These are phyloP conservation scores for Ostrea edulis DNA, from an alignment of 1,140 invertebrate species.

Conservation along the genomic window DNA sequence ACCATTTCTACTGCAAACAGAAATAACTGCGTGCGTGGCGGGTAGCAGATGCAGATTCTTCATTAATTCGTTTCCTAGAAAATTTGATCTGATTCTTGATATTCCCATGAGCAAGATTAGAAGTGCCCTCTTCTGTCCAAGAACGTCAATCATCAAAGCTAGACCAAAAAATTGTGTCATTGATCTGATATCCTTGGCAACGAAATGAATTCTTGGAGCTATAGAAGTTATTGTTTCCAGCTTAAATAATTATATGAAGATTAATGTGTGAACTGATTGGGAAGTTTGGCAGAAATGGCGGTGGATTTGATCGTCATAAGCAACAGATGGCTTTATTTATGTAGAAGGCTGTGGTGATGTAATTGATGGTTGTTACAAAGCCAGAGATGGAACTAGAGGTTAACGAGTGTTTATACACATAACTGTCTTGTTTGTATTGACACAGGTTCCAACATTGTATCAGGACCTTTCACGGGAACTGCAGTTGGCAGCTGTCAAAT, in stretches of 20 bases:
- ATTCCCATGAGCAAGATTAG: too few relatives aligned
- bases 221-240: background rate
- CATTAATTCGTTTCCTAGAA: too few relatives aligned
- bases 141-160: too few relatives aligned
- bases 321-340: constrained; percentile 26
- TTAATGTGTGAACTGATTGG: constrained; percentile 4
- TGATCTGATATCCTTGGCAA: background rate
- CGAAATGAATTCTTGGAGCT: background rate
- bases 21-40: background rate
- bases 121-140: too few relatives aligned
- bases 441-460: background rate
- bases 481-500: background rate
- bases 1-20: background rate
- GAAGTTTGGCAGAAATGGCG: background rate
- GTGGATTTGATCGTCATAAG: background rate
- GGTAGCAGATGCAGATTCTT: background rate
- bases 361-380: background rate
- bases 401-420: constrained; percentile 12
- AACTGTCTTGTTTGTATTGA: background rate
- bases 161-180: background rate
- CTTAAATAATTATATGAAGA: background rate
- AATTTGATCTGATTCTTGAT: too few relatives aligned
- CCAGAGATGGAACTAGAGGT: background rate
- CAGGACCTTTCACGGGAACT: background rate
- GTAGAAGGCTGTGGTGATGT: background rate